Conservation (phyloP, 2,797 vertebrate genomes). For the Platalea minor region DNA sequence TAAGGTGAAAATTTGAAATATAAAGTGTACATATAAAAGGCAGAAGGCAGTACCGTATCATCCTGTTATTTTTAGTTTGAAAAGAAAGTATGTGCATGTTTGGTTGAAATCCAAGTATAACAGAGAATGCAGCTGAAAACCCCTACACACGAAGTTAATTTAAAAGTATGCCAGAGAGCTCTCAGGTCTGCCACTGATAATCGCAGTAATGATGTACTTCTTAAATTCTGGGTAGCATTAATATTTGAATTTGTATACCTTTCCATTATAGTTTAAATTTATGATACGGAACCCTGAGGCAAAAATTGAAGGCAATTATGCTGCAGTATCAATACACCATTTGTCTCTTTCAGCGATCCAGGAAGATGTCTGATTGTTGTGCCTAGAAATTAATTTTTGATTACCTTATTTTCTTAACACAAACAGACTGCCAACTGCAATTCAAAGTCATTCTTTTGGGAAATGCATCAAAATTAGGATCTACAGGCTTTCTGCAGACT, state of each 20-base stretch:
- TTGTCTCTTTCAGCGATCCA: not conserved
- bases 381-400: constrained; percentile 41
- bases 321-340: not conserved
- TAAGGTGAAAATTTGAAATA: not conserved
- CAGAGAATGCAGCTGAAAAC: not conserved
- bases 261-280: not conserved
- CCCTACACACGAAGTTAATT: not conserved
- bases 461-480: not conserved
- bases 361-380: not conserved
- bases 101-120: not conserved
- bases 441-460: not conserved
- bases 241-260: not conserved
- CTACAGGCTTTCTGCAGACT: not conserved
- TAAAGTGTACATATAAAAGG: not conserved
- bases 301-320: constrained; percentile 7
- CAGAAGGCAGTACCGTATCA: not conserved
- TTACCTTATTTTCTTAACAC: not conserved
- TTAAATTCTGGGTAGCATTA: not conserved
- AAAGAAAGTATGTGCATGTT: not conserved
- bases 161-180: not conserved
- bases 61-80: not conserved
- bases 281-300: not conserved
- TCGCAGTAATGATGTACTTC: not conserved
- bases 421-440: not conserved
- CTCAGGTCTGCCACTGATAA: not conserved